Conservation (phyloP, 2,888 invertebrate genomes). For the Eurois occulta region DNA sequence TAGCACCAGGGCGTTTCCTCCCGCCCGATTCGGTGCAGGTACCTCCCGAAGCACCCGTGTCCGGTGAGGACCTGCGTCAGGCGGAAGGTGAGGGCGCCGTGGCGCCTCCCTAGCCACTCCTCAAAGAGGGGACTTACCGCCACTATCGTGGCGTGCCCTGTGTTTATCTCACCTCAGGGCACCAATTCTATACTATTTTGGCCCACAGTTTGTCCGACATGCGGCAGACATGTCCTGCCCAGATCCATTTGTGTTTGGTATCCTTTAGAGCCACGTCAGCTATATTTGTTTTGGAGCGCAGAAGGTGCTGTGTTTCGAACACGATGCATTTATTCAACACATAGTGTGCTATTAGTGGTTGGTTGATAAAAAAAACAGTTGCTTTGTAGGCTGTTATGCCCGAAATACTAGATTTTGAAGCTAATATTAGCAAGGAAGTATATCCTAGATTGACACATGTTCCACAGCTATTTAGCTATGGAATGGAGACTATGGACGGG, state of each 20-base stretch:
- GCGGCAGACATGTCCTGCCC: background rate
- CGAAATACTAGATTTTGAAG: background rate
- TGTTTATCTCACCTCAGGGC: background rate
- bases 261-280: background rate
- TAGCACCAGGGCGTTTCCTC: too few relatives aligned
- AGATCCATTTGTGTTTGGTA: background rate
- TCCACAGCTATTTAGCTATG: too few relatives aligned
- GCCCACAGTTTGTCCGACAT: background rate
- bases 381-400: background rate
- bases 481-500: too few relatives aligned
- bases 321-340: background rate
- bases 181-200: background rate
- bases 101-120: too few relatives aligned
- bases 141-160: too few relatives aligned
- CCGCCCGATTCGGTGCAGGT: too few relatives aligned
- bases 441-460: too few relatives aligned
- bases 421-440: too few relatives aligned
- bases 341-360: background rate
- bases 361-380: background rate
- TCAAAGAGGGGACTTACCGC: too few relatives aligned
- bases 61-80: too few relatives aligned
- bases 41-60: too few relatives aligned
- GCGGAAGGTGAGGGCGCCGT: too few relatives aligned
- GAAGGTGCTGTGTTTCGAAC: background rate
- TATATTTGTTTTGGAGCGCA: background rate